A percentile compares a stretch with the other conserved stretches of the same genome.
Conservation (phyloP, 2,797 vertebrate species). For the Rachycentron canadum region DNA sequence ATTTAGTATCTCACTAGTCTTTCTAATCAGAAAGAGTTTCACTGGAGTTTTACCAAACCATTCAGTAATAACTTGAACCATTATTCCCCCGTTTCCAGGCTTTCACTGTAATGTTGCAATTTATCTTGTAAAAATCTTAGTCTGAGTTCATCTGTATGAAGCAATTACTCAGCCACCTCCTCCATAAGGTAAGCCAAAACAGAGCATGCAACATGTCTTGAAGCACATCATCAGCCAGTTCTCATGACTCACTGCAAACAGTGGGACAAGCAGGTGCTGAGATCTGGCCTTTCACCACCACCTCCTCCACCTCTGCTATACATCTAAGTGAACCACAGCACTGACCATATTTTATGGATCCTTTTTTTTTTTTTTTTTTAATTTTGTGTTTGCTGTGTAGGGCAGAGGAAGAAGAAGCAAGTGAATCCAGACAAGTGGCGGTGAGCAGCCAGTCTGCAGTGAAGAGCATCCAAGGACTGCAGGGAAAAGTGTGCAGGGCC, state of each 20-base stretch:
- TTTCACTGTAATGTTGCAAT: background rate
- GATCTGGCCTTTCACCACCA: constrained; percentile 31
- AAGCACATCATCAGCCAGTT: constrained; percentile 55
- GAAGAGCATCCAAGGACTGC: background rate
- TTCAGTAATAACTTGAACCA: background rate
- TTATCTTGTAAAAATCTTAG: constrained; percentile 8
- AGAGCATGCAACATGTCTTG: constrained; percentile 48
- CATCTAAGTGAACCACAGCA: background rate
- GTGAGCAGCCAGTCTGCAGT: background rate
- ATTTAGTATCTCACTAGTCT: constrained; percentile 26
- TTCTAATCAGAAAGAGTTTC: constrained; percentile 20
- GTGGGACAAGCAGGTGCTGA: constrained; percentile 62
- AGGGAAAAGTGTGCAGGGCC: background rate
- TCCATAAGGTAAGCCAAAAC: constrained; percentile 48
- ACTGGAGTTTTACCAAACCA: constrained; percentile 18
- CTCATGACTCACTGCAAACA: constrained; percentile 61
- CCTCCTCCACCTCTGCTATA: background rate
- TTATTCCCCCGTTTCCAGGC: constrained; percentile 3
- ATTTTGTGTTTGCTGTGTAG: constrained; percentile 15
- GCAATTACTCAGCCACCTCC: constrained; percentile 29
- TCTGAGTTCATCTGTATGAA: constrained; percentile 31
- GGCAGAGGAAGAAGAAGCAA: constrained; percentile 1
- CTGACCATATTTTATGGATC: background rate
- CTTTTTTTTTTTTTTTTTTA: background rate
- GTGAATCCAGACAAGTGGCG: background rate